Percentiles rank a stretch among this genome's conserved stretches.
These are phyloP conservation scores for Sminthurinus aureus DNA, from an alignment of 2,888 invertebrate species.

Conservation along the genomic window DNA sequence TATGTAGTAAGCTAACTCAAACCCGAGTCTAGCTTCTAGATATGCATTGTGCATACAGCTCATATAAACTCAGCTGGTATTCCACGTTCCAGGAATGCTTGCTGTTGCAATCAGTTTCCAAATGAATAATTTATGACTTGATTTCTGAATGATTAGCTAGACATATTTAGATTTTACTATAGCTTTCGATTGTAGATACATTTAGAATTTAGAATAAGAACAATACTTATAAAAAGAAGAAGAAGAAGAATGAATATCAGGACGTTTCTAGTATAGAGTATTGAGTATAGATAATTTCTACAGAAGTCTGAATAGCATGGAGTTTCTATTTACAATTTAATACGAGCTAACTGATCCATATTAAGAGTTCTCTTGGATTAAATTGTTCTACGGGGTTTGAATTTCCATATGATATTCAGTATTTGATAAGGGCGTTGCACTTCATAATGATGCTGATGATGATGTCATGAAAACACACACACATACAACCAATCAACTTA, in stretches of 20 bases:
- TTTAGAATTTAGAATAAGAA: not conserved
- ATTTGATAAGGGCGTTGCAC: not conserved
- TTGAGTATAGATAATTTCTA: not conserved
- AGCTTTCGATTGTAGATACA: no score
- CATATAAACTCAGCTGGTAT: not conserved
- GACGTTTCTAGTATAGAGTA: not conserved
- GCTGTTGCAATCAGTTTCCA: not conserved
- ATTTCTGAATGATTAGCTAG: constrained; percentile 28
- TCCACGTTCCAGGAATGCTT: not conserved
- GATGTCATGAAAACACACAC: not conserved
- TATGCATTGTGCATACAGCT: not conserved
- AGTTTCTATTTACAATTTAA: constrained; percentile 8
- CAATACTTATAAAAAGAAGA: not conserved
- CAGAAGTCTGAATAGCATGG: not conserved
- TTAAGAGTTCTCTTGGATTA: not conserved
- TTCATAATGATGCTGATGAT: not conserved
- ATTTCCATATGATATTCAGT: not conserved
- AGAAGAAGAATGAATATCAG: not conserved
- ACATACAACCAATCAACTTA: not conserved
- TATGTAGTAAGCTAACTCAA: no score
- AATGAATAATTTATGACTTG: constrained; percentile 37
- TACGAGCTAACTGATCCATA: not conserved
- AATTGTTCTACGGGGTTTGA: not conserved
- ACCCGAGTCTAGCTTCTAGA: not conserved
- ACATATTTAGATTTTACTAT: constrained; percentile 19